Conservation (phyloP, 1,140 invertebrate species). For the Drosophila mauritiana region DNA sequence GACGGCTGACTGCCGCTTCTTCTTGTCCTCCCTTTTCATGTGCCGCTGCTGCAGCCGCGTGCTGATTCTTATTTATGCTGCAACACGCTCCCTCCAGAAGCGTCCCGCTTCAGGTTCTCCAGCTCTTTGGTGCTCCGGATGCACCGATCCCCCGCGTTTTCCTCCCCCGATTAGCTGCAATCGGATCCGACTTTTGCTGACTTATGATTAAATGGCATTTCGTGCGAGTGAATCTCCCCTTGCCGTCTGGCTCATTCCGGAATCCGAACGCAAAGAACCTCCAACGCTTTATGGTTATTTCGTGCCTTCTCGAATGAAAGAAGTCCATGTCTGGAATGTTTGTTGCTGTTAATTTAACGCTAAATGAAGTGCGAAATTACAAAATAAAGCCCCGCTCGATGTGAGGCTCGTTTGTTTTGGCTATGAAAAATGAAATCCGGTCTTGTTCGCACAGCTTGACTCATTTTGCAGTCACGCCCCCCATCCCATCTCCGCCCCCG, state of each 20-base stretch:
- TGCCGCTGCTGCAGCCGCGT: slow-evolving; percentile 53
- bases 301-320: slow-evolving; percentile 57
- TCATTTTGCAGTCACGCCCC: slow-evolving; percentile 16
- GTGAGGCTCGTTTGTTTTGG: slow-evolving; percentile 56
- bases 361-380: slow-evolving; percentile 83
- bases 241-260: slow-evolving; percentile 2
- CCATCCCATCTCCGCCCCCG: background rate
- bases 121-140: background rate
- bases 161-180: slow-evolving; percentile 27
- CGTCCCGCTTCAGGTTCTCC: slow-evolving; percentile 7
- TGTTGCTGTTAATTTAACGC: slow-evolving; percentile 79
- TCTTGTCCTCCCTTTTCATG: background rate
- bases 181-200: slow-evolving; percentile 61
- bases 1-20: slow-evolving; percentile 15
- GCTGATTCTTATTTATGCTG: slow-evolving; percentile 73
- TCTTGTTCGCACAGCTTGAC: slow-evolving; percentile 47
- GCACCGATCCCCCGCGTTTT: background rate
- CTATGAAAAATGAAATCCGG: slow-evolving; percentile 49
- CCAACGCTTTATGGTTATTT: slow-evolving; percentile 55
- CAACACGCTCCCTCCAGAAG: slow-evolving; percentile 38
- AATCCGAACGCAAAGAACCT: background rate
- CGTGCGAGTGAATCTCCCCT: slow-evolving; percentile 51
- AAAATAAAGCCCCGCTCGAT: slow-evolving; percentile 43
- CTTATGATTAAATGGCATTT: slow-evolving; percentile 76
- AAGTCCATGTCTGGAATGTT: slow-evolving; percentile 39